phyloP scores from a whole-genome alignment of 2,797 vertebrate genomes.

The Sebastes melanostomus region DNA sequence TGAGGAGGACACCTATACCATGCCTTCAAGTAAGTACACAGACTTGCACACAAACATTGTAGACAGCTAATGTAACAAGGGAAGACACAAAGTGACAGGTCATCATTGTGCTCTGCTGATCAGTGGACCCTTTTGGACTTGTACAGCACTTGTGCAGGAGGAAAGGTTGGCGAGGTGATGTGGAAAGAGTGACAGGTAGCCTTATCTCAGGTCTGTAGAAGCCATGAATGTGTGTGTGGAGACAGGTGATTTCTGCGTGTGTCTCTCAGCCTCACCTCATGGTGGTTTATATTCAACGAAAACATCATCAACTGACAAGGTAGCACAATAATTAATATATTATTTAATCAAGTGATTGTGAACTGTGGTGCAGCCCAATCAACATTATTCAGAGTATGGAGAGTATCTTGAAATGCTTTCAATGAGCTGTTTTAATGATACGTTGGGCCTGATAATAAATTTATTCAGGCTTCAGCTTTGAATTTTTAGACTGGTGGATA shows the following conservation, averaged over 20 bases:
- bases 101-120: not conserved
- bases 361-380: not conserved
- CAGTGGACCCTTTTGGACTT: not conserved
- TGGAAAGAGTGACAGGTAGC: not conserved
- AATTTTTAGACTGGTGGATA: not conserved
- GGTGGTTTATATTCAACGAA: not conserved
- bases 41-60: not conserved
- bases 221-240: not conserved
- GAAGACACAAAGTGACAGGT: not conserved
- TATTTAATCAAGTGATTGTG: not conserved
- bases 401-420: not conserved
- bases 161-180: not conserved
- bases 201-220: not conserved
- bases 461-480: not conserved
- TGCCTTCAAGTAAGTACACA: constrained; percentile 96
- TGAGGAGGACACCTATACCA: constrained; percentile 97
- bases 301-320: not conserved
- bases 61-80: not conserved
- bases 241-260: not conserved
- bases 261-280: not conserved
- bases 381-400: not conserved
- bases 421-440: not conserved
- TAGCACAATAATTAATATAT: not conserved
- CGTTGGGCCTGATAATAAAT: not conserved
- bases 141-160: not conserved